A percentile compares a stretch with the other conserved stretches of the same genome.
These are phyloP conservation scores for Xiphophorus maculatus DNA, from an alignment of 2,113 vertebrate species.

Conservation along the genomic window DNA sequence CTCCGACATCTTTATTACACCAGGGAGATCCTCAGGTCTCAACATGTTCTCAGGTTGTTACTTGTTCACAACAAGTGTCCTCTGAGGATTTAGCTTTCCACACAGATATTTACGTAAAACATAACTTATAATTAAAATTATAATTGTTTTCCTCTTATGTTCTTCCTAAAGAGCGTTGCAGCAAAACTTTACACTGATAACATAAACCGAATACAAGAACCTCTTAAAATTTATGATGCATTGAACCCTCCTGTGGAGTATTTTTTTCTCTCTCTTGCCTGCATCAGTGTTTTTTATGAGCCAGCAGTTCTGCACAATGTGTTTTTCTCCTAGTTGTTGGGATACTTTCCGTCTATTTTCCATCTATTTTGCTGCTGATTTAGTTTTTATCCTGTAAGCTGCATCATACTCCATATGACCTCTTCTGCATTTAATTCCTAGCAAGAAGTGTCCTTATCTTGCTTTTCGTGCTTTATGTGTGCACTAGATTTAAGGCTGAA, in stretches of 20 bases:
- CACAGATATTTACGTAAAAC: neutral
- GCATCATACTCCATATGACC: constrained; percentile 11
- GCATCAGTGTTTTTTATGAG: neutral
- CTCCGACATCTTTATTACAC: constrained; percentile 28
- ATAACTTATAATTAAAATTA: neutral
- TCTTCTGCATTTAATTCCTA: constrained; percentile 29
- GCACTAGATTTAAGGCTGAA: constrained; percentile 10
- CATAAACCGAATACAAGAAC: neutral
- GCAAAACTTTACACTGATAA: neutral
- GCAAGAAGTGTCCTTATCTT: constrained; percentile 50
- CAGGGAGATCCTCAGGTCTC: constrained; percentile 28
- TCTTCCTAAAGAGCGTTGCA: too few relatives aligned
- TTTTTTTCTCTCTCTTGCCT: neutral
- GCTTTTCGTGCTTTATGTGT: constrained; percentile 10
- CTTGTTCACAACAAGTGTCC: constrained; percentile 32
- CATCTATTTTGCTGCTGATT: neutral
- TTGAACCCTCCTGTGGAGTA: neutral
- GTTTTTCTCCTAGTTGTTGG: neutral
- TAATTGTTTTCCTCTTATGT: neutral
- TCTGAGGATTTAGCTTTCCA: constrained; percentile 18
- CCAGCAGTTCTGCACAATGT: neutral
- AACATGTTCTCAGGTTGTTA: constrained; percentile 38
- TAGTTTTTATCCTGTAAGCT: neutral
- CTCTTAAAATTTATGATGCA: neutral
- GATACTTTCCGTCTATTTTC: constrained; percentile 1